Evolutionary conservation across 1,140 invertebrate genomes (phyloP).

Genomic region (Charaxes varanes): DNA sequence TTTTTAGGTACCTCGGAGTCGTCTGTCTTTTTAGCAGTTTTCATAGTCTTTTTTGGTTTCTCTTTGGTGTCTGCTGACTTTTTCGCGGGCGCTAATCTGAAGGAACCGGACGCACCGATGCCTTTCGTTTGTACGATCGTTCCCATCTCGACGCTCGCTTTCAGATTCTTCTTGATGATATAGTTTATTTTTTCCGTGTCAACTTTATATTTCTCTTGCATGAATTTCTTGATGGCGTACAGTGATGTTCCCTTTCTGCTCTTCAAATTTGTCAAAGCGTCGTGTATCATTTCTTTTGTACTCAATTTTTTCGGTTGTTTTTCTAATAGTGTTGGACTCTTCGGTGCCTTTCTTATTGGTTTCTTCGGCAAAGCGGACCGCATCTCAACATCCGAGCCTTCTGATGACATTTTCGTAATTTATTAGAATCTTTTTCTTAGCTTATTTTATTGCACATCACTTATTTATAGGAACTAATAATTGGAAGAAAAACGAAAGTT

Average conservation of each 20-base stretch:
- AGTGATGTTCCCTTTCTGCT: conserved; percentile 49
- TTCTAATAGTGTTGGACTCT: conserved; percentile 27
- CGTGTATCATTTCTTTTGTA: conserved; percentile 47
- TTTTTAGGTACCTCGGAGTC: conserved; percentile 5
- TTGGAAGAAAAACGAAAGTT: not conserved
- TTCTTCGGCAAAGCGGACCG: conserved; percentile 27
- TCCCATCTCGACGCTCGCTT: conserved; percentile 39
- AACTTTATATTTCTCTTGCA: conserved; percentile 39
- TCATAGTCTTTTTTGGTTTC: conserved; percentile 20
- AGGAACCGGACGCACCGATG: conserved; percentile 49
- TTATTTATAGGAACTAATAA: no score
- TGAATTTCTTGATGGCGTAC: conserved; percentile 54
- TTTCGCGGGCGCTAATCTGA: conserved; percentile 37
- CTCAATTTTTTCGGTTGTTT: conserved; percentile 33
- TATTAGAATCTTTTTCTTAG: no score
- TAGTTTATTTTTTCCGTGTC: conserved; percentile 47
- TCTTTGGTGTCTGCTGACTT: conserved; percentile 23
- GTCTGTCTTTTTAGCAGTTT: conserved; percentile 11
- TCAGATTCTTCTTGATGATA: conserved; percentile 47
- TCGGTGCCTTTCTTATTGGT: conserved; percentile 27
- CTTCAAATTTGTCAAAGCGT: conserved; percentile 41
- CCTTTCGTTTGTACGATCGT: conserved; percentile 47
- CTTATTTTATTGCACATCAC: no score
- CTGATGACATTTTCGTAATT: conserved; percentile 21
- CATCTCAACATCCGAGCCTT: conserved; percentile 33